A percentile compares a stretch with the other conserved stretches of the same genome.
These are phyloP conservation scores for Rachycentron canadum DNA, from an alignment of 2,797 vertebrate species.

Conservation along the genomic window DNA sequence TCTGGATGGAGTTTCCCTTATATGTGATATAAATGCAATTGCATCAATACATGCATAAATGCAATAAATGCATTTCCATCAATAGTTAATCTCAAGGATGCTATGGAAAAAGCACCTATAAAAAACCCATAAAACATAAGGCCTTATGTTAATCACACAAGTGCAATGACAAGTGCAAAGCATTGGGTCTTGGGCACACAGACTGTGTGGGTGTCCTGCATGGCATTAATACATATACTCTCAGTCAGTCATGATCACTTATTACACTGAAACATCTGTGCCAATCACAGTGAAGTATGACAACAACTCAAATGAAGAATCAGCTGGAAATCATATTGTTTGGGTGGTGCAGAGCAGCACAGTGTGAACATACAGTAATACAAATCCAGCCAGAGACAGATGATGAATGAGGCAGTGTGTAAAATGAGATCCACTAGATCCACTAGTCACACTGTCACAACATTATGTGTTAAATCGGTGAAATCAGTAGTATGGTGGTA, in stretches of 20 bases:
- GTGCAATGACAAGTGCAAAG: not conserved
- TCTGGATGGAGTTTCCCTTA: not conserved
- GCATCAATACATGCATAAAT: too few species aligned
- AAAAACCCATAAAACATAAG: not conserved
- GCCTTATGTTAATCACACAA: not conserved
- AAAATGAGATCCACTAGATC: too few species aligned
- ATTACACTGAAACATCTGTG: not conserved
- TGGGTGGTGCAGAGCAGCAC: not conserved
- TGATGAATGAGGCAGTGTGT: not conserved
- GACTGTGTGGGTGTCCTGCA: not conserved
- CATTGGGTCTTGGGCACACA: not conserved
- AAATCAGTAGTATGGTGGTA: too few species aligned
- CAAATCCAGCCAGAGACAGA: too few species aligned
- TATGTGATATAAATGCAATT: not conserved
- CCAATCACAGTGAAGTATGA: not conserved
- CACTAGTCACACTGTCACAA: too few species aligned
- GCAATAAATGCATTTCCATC: too few species aligned
- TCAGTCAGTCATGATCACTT: not conserved
- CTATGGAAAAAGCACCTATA: not conserved
- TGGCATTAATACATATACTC: not conserved
- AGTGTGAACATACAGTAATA: not conserved
- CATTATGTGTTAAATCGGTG: too few species aligned
- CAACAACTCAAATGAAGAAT: not conserved
- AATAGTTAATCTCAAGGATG: not conserved
- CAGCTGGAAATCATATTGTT: not conserved